Base-by-base conservation (phyloP, 1,140 invertebrate species). In the Drosophila teissieri region DNA sequence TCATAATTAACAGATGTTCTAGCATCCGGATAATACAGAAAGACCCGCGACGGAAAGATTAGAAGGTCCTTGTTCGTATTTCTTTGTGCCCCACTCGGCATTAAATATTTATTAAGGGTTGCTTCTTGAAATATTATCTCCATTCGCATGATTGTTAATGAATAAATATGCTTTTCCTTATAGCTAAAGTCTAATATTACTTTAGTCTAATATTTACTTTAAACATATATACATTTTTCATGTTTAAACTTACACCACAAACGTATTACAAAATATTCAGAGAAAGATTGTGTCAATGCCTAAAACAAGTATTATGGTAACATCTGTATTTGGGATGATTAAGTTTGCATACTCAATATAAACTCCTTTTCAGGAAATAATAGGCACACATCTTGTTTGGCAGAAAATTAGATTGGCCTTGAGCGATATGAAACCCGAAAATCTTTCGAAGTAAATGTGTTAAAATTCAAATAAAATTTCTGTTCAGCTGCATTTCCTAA, bases 331-430 rank as follows among this genome's bases (percentile, higher is more conserved):
- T 36, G 15, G 15, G 0, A 24, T 0, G 14, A 44, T 44, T 15
- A 15, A 7, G 27, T 27, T 8, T 31, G 4, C 37, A 42, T 11
- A 34, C 4, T 1, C 5, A 14, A 31, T 34, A 31, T 15, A 39
- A 31, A 27, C 4, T 57, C 44, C 64, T 70, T 70, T 55, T 70
- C 17, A 49, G 36, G 36, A 56, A 69, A 70, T 69, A 57, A 70
- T 70, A 19, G 24, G 11, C 0, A 2, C 22, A 27, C 12, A 44
- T 34, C 46, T 15, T 40, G 37, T 70, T 70, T 57, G 51, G 44
- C n/a, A 70, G n/a, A 44, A 68, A 65, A 67, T 67, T 65, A 11
- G 10, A 7, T 70, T 55, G 49, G 64, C 67, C 64, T 70, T 39
- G 34, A n/a, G 6, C 39, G 34, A 1, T 14, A 22, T 5, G 34